Base-by-base conservation (phyloP, 2,888 invertebrate genomes). In the Capitulum mitella region DNA sequence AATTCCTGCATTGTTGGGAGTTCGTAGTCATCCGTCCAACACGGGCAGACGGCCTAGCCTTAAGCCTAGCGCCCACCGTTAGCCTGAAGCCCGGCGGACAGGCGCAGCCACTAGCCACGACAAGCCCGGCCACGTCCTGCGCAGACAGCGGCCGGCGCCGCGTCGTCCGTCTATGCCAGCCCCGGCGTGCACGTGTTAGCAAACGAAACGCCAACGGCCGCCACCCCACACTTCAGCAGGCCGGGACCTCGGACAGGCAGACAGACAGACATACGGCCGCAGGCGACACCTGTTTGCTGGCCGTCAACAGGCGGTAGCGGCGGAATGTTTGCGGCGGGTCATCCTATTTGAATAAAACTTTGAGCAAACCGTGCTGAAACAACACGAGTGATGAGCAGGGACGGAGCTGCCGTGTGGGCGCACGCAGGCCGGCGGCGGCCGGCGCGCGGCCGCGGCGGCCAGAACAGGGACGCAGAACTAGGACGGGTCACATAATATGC, bases 331-430 rank as follows among this genome's bases (percentile, higher is more conserved):
- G 32, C 32, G 16, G 32, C 61, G 61, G 61, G 61, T 61, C 61
- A 61, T 61, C 61, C 61, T 61, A 61, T 61, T 61, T 61, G 61
- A 61, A 61, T 32, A 61, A 61, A 61, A 61, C 61, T 61, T 61
- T 61, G 61, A 61, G 61, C 61, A 61, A 61, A 61, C 61, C 61
- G 16, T 16, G 14, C 32, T 61, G 32, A 61, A 32, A 16, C 61
- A 32, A 61, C 32, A 61, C 5, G 6, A n/a, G n/a, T 54, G 54
- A 54, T 54, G 54, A 54, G 54, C 54, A 26, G 51, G 19, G 5
- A 43, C 43, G 6, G 43, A 12, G 43, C 43, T 43, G 43, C 5
- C 43, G 43, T 43, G 12, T 43, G 43, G n/a, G n/a, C n/a, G n/a
- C n/a, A n/a, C n/a, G n/a, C n/a, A n/a, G n/a, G n/a, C n/a, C n/a